These are phyloP conservation scores for Gortyna flavago DNA, from an alignment of 2,888 invertebrate genomes.

Conservation along the genomic window DNA sequence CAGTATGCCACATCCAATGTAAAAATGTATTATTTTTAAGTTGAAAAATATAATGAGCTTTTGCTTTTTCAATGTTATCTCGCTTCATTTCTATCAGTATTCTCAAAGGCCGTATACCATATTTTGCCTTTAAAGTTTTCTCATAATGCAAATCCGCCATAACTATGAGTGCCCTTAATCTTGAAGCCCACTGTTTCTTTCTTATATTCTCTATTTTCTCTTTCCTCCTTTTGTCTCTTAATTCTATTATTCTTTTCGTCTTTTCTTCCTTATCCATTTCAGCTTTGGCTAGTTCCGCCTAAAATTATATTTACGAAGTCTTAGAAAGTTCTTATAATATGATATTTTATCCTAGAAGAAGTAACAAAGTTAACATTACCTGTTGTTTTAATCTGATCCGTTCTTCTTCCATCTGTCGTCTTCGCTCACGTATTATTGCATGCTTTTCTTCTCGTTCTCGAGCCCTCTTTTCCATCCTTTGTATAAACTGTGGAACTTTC, in stretches of 20 bases:
- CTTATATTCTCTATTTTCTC: constrained; percentile 91
- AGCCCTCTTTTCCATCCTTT: constrained; percentile 93
- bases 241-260: constrained; percentile 89
- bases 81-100: constrained; percentile 78
- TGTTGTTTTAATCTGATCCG: constrained; percentile 85
- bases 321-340: neutral
- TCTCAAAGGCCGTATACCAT: constrained; percentile 81
- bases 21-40: constrained; percentile 87
- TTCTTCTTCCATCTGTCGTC: constrained; percentile 87
- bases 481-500: constrained; percentile 92
- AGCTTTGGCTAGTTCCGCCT: constrained; percentile 87
- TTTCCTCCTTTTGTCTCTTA: constrained; percentile 90
- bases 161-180: constrained; percentile 84
- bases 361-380: constrained; percentile 76
- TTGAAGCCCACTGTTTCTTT: constrained; percentile 88
- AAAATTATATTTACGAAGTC: constrained; percentile 45
- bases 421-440: constrained; percentile 85
- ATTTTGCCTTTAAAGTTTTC: constrained; percentile 80
- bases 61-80: constrained; percentile 85
- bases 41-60: constrained; percentile 84
- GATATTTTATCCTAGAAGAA: neutral
- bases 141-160: constrained; percentile 89
- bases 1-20: constrained; percentile 89
- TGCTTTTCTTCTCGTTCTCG: constrained; percentile 91
- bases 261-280: constrained; percentile 91